Conservation (phyloP, 1,140 invertebrate genomes). For the Macrostomum lignano region DNA sequence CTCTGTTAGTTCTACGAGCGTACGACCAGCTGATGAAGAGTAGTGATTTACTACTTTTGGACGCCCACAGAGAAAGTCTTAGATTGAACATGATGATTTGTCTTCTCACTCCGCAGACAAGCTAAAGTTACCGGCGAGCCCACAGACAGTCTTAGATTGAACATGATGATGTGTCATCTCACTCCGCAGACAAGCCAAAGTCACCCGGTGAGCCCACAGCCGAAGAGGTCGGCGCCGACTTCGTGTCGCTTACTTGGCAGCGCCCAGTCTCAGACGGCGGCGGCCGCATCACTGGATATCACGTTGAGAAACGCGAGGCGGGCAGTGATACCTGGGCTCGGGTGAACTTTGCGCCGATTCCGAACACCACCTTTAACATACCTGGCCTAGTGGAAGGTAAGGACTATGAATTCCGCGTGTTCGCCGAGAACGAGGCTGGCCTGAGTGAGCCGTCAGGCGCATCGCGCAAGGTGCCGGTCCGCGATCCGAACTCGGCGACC, state of each 20-base stretch:
- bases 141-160: too few relatives aligned
- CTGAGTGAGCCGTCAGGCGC: slow-evolving; percentile 45
- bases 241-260: slow-evolving; percentile 80
- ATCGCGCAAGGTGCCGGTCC: slow-evolving; percentile 36
- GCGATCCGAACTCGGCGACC: slow-evolving; percentile 49
- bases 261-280: slow-evolving; percentile 76
- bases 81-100: too few relatives aligned
- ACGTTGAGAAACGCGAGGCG: slow-evolving; percentile 67
- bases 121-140: too few relatives aligned
- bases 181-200: slow-evolving; percentile 62
- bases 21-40: too few relatives aligned
- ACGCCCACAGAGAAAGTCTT: too few relatives aligned
- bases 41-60: too few relatives aligned
- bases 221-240: slow-evolving; percentile 74
- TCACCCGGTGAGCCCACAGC: slow-evolving; percentile 63
- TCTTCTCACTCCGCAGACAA: too few relatives aligned
- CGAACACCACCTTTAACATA: slow-evolving; percentile 65
- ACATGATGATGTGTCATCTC: too few relatives aligned
- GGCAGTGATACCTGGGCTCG: slow-evolving; percentile 63
- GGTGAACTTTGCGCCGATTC: slow-evolving; percentile 52
- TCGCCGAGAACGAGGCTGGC: slow-evolving; percentile 76
- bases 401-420: slow-evolving; percentile 82
- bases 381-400: slow-evolving; percentile 82
- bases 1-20: too few relatives aligned
- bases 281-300: slow-evolving; percentile 69